Evolutionary conservation across 2,888 invertebrate genomes (phyloP).

Genomic region (Euzophera pinguis): DNA sequence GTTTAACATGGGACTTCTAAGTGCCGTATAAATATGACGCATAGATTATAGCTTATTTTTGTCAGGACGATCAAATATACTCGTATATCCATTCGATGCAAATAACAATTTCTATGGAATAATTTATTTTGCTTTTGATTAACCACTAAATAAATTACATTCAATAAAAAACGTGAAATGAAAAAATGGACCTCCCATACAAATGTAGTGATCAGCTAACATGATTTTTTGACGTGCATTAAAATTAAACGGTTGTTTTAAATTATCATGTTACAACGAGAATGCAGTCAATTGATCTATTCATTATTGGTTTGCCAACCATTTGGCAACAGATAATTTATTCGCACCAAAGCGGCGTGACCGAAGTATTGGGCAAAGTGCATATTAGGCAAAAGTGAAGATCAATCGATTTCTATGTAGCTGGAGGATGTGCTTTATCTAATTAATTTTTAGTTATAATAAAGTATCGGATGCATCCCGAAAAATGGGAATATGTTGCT

Average conservation of each 20-base stretch:
- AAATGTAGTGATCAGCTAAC: too few species aligned
- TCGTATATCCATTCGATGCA: too few species aligned
- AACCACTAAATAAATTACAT: too few species aligned
- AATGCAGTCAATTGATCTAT: conserved; percentile 7
- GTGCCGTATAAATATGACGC: not conserved
- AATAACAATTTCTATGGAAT: too few species aligned
- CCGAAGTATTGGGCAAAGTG: conserved; percentile 2
- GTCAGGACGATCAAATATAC: too few species aligned
- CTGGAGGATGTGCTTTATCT: not conserved
- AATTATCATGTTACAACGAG: not conserved
- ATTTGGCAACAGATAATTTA: conserved; percentile 4
- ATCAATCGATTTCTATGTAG: not conserved
- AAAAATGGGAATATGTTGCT: too few species aligned
- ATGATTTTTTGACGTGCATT: too few species aligned
- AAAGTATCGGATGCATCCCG: too few species aligned
- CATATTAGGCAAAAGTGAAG: conserved; percentile 31
- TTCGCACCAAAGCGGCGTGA: conserved; percentile 6
- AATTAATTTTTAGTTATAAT: too few species aligned
- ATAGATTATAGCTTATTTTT: not conserved
- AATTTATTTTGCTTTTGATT: too few species aligned
- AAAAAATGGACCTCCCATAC: too few species aligned
- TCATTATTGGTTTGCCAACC: conserved; percentile 3
- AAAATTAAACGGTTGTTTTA: not conserved
- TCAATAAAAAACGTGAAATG: too few species aligned
- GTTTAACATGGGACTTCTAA: not conserved